Percentiles rank a stretch among this genome's conserved stretches.
phyloP scores from a whole-genome alignment of 2,888 invertebrate species.

The Lydus trimaculatus region DNA sequence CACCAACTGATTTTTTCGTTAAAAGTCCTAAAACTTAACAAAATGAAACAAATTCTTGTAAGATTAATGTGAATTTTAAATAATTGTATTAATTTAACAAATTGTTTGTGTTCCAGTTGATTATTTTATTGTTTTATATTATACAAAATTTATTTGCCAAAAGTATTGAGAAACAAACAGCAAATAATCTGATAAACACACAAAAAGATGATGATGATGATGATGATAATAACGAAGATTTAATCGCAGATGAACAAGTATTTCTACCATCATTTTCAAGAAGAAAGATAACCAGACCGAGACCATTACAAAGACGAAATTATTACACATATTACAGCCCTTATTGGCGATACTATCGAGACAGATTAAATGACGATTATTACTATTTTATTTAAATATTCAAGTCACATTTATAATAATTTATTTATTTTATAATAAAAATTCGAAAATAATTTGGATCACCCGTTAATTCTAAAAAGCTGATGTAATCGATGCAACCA shows the following conservation, averaged over 20 bases:
- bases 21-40: background rate
- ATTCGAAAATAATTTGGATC: background rate
- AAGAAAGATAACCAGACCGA: background rate
- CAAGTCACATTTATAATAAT: background rate
- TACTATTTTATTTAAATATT: background rate
- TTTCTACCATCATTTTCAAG: background rate
- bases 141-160: background rate
- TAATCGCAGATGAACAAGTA: background rate
- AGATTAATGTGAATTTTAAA: no score
- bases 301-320: background rate
- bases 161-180: background rate
- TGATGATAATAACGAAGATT: background rate
- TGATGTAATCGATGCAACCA: background rate
- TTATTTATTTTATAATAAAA: background rate
- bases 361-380: background rate
- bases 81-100: background rate
- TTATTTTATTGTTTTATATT: background rate
- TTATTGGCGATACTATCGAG: background rate
- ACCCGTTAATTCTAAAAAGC: background rate
- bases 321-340: background rate
- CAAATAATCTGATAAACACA: background rate
- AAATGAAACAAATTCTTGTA: background rate
- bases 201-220: no score
- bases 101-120: background rate
- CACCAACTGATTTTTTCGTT: background rate